Evolutionary conservation across 2,113 vertebrate species (phyloP).

Genomic region (Bathybates hornii): DNA sequence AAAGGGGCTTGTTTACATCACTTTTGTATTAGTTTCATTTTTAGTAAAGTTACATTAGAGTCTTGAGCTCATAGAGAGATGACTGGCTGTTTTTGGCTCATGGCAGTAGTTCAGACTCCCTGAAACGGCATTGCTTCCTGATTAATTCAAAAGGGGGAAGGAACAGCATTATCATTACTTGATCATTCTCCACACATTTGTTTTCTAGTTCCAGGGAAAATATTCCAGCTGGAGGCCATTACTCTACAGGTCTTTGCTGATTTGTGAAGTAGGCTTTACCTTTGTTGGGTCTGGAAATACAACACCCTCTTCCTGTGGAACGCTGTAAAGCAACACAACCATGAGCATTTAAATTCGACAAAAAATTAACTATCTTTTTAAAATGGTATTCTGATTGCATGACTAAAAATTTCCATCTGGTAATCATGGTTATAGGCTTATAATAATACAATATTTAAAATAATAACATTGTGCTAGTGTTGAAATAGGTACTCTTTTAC

Average conservation of each 20-base stretch:
- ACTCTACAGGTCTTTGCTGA: not conserved
- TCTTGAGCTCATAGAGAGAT: not conserved
- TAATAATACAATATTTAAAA: not conserved
- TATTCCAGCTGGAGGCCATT: not conserved
- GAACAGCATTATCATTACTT: not conserved
- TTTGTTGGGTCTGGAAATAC: not conserved
- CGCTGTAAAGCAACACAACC: not conserved
- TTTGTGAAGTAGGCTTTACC: not conserved
- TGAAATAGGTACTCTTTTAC: not conserved
- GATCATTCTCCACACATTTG: not conserved
- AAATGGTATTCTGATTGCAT: not conserved
- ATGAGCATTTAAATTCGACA: not conserved
- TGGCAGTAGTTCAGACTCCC: not conserved
- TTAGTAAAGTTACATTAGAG: not conserved
- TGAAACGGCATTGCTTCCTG: not conserved
- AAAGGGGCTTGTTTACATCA: not conserved
- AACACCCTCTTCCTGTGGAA: not conserved
- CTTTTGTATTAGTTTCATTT: not conserved
- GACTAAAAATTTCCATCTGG: not conserved
- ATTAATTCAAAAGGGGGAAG: not conserved
- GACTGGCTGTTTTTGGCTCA: not conserved
- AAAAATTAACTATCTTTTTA: not conserved
- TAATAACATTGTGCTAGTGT: not conserved
- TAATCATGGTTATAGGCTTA: not conserved
- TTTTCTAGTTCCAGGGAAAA: not conserved